Percentiles rank a stretch among this genome's conserved stretches.
phyloP scores from a whole-genome alignment of 2,113 vertebrate species.

The Talpa occidentalis region DNA sequence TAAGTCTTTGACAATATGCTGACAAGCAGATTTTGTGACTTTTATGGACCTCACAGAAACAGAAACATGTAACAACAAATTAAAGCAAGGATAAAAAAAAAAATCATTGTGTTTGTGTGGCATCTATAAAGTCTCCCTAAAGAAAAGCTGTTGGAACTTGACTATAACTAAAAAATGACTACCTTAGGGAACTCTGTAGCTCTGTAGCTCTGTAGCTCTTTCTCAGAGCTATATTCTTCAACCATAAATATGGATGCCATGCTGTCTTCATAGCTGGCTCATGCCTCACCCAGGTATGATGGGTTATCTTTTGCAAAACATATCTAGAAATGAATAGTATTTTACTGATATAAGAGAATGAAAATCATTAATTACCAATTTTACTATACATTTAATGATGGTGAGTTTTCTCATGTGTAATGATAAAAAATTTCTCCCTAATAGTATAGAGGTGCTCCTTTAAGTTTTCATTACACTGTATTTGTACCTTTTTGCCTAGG shows the following conservation, averaged over 20 bases:
- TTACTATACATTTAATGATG: background rate
- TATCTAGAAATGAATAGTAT: conserved; percentile 36
- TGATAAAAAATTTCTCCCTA: background rate
- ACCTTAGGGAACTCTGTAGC: background rate
- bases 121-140: conserved; percentile 29
- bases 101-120: conserved; percentile 17
- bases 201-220: too few relatives aligned
- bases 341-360: conserved; percentile 20
- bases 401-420: conserved; percentile 13
- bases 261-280: background rate
- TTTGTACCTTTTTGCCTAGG: conserved; percentile 13
- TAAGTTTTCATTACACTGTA: background rate
- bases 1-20: conserved; percentile 49
- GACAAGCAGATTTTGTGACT: conserved; percentile 70
- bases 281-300: background rate
- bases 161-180: conserved; percentile 23
- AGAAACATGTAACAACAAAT: conserved; percentile 69
- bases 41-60: conserved; percentile 68
- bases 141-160: conserved; percentile 47
- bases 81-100: conserved; percentile 45
- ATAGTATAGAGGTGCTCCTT: background rate
- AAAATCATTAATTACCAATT: background rate
- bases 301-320: background rate
- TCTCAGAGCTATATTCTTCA: conserved; percentile 35
- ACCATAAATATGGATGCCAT: conserved; percentile 30